Base-by-base conservation (phyloP, 2,113 vertebrate genomes). In the Eubucco bourcierii region DNA sequence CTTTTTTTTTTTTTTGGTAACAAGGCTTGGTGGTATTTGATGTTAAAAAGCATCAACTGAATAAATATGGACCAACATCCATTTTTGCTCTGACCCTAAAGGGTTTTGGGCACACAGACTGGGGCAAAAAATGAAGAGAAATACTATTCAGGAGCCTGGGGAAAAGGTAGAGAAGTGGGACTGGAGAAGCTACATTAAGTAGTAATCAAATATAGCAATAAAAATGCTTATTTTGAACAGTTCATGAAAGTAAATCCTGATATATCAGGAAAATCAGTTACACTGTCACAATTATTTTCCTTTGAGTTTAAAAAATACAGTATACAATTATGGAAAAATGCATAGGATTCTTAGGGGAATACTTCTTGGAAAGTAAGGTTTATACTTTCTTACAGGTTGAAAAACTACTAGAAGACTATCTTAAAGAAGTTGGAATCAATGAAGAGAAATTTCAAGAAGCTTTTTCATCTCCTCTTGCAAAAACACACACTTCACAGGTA, bases 391-490 rank as follows among this genome's bases (percentile, higher is more conserved):
- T 97, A 64, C 80, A 99, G 99, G 99, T 99, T 97, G 99, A 99
- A 97, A 99, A 98, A 77, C 95, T 99, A 80, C 83, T 99, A 85
- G 98, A 99, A 95, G 98, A 97, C 96, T 99, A 99, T 90, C 98
- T 99, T 97, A 98, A 98, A 96, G 99, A 99, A 95, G 98, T 99
- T 94, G 99, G 99, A 94, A 99, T 99, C 95, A 99, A 98, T 79
- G 99, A 99, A 96, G 98, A 99, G 95, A 99, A 99, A 84, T 99
- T 99, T 95, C 97, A 99, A 95, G 98, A 98, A 88, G 99, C 99
- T 24, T 99, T 99, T 85, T 98, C 98, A 11, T 99, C 99, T 96
- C 98, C 99, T 31, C 98, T 99, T 93, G 98, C 98, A 94, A 99
- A 98, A 96, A 98, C 98, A 21, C 98, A 97, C 84, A 98, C 98